phyloP scores from a whole-genome alignment of 2,113 vertebrate genomes.

The Ovibos moschatus region DNA sequence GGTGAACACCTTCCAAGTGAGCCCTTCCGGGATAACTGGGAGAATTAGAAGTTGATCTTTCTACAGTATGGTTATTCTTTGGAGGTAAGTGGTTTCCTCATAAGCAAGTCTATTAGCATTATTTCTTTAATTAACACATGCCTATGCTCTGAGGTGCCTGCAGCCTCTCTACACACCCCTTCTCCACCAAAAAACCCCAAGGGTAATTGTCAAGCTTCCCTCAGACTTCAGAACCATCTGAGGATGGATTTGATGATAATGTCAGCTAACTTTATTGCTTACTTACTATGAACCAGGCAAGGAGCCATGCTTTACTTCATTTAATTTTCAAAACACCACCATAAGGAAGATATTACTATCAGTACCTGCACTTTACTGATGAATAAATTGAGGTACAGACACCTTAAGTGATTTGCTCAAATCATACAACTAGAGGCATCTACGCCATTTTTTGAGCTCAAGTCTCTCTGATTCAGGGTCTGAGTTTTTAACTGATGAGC shows the following conservation, averaged over 20 bases:
- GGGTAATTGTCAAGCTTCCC: not conserved
- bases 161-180: accelerated
- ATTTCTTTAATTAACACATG: not conserved
- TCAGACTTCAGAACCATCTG: not conserved
- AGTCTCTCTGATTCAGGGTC: not conserved
- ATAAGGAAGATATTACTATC: not conserved
- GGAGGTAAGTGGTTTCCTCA: not conserved
- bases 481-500: not conserved
- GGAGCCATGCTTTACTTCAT: not conserved
- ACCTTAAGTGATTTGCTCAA: not conserved
- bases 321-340: not conserved
- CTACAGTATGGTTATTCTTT: not conserved
- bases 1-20: not conserved
- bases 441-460: not conserved
- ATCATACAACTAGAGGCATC: not conserved
- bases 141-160: not conserved
- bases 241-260: not conserved
- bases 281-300: not conserved
- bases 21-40: not conserved
- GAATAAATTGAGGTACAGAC: not conserved
- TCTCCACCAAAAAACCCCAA: not conserved
- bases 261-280: not conserved
- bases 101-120: not conserved
- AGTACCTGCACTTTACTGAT: not conserved
- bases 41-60: not conserved